phyloP scores from a whole-genome alignment of 2,888 invertebrate species.

The Isoperla grammatica region DNA sequence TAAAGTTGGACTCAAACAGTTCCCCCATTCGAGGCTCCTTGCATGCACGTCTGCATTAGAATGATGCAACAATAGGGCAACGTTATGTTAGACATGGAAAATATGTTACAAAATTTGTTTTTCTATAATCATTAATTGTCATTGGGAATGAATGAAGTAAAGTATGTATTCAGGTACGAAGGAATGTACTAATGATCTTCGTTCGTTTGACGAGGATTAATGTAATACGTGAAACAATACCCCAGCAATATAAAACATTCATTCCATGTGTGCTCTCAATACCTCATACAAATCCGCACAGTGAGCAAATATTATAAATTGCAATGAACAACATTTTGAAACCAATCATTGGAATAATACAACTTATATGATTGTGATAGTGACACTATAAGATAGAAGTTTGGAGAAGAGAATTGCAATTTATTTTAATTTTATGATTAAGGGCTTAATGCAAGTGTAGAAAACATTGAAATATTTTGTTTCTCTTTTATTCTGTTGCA shows the following conservation, averaged over 20 bases:
- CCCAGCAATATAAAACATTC: constrained; percentile 20
- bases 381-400: constrained; percentile 12
- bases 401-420: constrained; percentile 21
- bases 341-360: constrained; percentile 13
- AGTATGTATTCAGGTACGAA: constrained; percentile 29
- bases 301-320: constrained; percentile 21
- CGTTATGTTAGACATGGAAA: constrained; percentile 1
- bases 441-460: constrained; percentile 27
- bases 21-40: no score
- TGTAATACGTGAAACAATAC: constrained; percentile 16
- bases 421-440: constrained; percentile 21
- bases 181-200: constrained; percentile 23
- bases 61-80: no score
- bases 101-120: constrained; percentile 16
- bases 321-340: constrained; percentile 18
- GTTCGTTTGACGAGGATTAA: constrained; percentile 18
- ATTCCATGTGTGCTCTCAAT: constrained; percentile 21
- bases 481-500: constrained; percentile 22
- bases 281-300: constrained; percentile 18
- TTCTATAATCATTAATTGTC: constrained; percentile 16
- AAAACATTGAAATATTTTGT: constrained; percentile 29
- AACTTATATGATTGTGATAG: constrained; percentile 9
- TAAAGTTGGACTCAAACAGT: no score
- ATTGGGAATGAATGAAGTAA: constrained; percentile 24
- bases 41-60: no score